A percentile compares a stretch with the other conserved stretches of the same genome.
These are phyloP conservation scores for Nannoperca australis DNA, from an alignment of 2,797 vertebrate species.

Conservation along the genomic window DNA sequence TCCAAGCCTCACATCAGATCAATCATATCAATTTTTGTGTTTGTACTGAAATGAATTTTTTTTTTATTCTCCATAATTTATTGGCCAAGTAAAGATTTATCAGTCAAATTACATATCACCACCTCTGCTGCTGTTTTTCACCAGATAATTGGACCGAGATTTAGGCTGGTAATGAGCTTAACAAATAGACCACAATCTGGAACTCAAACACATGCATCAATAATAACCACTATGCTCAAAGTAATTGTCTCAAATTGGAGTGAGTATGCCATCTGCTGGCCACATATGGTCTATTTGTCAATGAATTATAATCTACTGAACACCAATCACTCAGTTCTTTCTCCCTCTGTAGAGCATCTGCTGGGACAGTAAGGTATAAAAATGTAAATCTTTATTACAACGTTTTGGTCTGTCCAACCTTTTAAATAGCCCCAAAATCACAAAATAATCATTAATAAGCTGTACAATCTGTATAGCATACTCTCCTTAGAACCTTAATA, in stretches of 20 bases:
- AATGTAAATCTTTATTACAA: neutral
- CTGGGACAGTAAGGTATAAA: neutral
- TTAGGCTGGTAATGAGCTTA: constrained; percentile 54
- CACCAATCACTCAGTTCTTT: neutral
- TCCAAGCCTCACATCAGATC: neutral
- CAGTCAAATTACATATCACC: constrained; percentile 42
- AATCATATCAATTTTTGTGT: neutral
- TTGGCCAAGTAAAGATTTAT: constrained; percentile 24
- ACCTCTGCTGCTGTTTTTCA: constrained; percentile 60
- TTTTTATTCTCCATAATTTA: neutral
- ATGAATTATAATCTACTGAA: neutral
- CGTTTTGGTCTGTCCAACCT: too few species aligned
- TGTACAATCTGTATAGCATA: neutral
- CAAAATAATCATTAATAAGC: too few species aligned
- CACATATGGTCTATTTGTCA: neutral
- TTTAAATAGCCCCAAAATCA: neutral
- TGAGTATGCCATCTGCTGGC: constrained; percentile 67
- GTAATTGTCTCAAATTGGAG: constrained; percentile 19
- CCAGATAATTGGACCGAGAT: constrained; percentile 58
- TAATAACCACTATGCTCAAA: neutral
- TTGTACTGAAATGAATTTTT: neutral
- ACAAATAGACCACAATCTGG: constrained; percentile 53
- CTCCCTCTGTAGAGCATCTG: too few species aligned
- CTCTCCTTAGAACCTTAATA: too few species aligned
- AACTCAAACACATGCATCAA: constrained; percentile 24